Evolutionary conservation across 2,113 vertebrate species (phyloP).

Genomic region (Apodemus sylvaticus): DNA sequence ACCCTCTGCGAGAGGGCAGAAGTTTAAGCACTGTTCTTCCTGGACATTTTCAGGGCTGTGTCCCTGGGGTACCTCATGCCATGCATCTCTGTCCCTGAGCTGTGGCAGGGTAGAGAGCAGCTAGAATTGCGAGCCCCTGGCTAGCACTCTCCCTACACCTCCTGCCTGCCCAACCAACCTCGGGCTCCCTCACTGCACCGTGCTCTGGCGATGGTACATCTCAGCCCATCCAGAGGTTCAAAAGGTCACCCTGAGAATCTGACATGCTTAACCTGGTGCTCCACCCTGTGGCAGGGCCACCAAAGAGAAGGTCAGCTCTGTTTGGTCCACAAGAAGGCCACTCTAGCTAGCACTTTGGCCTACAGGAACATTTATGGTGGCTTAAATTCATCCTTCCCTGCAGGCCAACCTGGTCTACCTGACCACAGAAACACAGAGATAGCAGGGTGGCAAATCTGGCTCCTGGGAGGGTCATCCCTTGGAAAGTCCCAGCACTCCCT

Average conservation of each 20-base stretch:
- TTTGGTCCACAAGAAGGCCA: background rate
- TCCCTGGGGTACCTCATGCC: background rate
- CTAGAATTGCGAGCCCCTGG: background rate
- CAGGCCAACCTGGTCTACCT: background rate
- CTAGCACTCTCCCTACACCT: background rate
- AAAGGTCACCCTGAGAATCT: background rate
- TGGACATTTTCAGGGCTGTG: background rate
- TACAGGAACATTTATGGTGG: background rate
- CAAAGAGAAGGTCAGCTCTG: background rate
- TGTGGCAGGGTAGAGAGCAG: background rate
- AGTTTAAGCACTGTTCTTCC: too few species aligned
- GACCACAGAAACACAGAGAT: too few species aligned
- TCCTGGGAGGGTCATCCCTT: background rate
- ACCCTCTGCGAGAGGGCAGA: background rate
- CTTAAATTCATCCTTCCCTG: background rate
- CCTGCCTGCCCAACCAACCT: background rate
- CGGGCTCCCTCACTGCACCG: background rate
- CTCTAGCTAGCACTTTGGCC: background rate
- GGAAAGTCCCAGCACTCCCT: background rate
- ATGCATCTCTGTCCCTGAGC: background rate
- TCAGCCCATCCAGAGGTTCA: background rate
- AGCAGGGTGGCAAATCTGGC: rapidly evolving
- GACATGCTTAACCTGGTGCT: background rate
- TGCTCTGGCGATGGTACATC: background rate
- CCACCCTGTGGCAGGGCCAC: background rate